A percentile compares a stretch with the other conserved stretches of the same genome.
Conservation (phyloP, 2,113 vertebrate genomes). For the Rhinoptilus africanus region DNA sequence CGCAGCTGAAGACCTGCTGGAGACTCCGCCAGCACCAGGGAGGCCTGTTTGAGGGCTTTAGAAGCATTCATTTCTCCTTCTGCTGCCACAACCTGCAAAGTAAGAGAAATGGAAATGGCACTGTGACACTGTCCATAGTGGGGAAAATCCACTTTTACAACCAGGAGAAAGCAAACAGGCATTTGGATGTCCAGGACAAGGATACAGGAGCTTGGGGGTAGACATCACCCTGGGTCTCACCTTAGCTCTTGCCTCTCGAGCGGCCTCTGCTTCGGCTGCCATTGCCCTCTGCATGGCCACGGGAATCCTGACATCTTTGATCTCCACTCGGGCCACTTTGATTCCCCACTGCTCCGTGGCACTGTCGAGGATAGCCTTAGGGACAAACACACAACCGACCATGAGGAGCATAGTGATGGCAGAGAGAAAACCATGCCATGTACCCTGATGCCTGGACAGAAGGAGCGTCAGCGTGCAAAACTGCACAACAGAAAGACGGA, state of each 20-base stretch:
- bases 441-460: background rate
- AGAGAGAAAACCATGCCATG: accelerated
- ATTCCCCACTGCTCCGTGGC: constrained; percentile 85
- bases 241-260: constrained; percentile 82
- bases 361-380: constrained; percentile 76
- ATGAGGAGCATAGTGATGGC: background rate
- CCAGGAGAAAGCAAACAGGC: background rate
- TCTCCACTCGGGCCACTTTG: constrained; percentile 84
- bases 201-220: background rate
- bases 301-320: constrained; percentile 86
- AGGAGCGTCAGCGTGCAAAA: background rate
- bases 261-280: constrained; percentile 87
- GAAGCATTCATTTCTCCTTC: constrained; percentile 85
- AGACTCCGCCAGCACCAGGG: constrained; percentile 79
- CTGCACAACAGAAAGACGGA: background rate
- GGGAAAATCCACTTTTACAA: background rate
- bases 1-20: constrained; percentile 80
- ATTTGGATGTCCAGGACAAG: background rate
- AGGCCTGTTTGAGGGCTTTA: constrained; percentile 83
- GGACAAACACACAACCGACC: background rate
- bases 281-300: constrained; percentile 85
- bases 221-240: constrained; percentile 44
- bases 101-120: background rate
- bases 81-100: constrained; percentile 63
- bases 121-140: accelerated